These are phyloP conservation scores for Asbolus verrucosus DNA, from an alignment of 1,140 invertebrate species.

Conservation along the genomic window DNA sequence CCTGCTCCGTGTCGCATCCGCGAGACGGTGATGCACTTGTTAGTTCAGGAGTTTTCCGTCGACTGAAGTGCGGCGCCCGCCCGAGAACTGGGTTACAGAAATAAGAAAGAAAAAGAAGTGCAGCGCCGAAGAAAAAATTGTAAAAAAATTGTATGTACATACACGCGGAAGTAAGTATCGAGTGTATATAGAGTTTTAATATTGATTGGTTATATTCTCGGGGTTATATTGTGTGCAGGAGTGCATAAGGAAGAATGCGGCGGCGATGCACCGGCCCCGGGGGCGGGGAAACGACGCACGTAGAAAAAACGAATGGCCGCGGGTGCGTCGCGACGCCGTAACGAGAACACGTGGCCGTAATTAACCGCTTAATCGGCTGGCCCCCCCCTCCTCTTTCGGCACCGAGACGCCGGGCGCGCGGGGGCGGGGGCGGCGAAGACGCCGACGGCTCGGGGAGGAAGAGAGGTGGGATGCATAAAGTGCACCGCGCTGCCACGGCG, in stretches of 20 bases:
- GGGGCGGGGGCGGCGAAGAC: slow-evolving; percentile 1
- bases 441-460: slow-evolving; percentile 31
- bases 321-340: slow-evolving; percentile 42
- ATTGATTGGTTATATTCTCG: slow-evolving; percentile 65
- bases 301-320: slow-evolving; percentile 44
- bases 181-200: slow-evolving; percentile 63
- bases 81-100: slow-evolving; percentile 63
- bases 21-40: slow-evolving; percentile 58
- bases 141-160: slow-evolving; percentile 65
- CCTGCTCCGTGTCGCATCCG: slow-evolving; percentile 42
- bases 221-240: slow-evolving; percentile 45
- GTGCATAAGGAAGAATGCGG: slow-evolving; percentile 48
- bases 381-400: too few species aligned
- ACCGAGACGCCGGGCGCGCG: slow-evolving; percentile 11
- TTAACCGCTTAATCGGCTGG: slow-evolving; percentile 33
- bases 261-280: slow-evolving; percentile 43
- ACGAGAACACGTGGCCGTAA: slow-evolving; percentile 32
- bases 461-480: slow-evolving; percentile 47
- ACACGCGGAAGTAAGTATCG: slow-evolving; percentile 65
- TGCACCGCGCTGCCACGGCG: slow-evolving; percentile 52
- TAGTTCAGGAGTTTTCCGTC: slow-evolving; percentile 67
- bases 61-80: slow-evolving; percentile 61
- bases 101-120: slow-evolving; percentile 64
- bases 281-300: slow-evolving; percentile 34
- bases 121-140: slow-evolving; percentile 61